Conservation (phyloP, 2,797 vertebrate genomes). For the Huso huso region DNA sequence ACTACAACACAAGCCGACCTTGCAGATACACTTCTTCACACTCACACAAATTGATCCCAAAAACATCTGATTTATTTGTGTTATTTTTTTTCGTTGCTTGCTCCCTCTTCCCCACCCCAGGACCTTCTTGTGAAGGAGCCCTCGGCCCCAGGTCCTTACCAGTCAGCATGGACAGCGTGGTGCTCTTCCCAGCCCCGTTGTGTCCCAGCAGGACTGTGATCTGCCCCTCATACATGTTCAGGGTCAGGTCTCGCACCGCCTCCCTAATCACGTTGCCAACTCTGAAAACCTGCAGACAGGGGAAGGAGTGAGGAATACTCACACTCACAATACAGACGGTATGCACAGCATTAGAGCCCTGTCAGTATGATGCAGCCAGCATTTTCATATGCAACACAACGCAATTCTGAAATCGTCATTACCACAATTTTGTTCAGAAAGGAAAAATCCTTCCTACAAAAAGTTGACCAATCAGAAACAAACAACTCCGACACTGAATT, state of each 20-base stretch:
- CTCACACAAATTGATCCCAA: too few species aligned
- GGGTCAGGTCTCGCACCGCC: slow-evolving; percentile 76
- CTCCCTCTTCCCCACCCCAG: too few species aligned
- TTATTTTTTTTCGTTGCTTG: too few species aligned
- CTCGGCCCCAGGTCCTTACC: slow-evolving; percentile 46
- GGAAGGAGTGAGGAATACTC: not conserved
- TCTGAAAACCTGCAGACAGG: slow-evolving; percentile 66
- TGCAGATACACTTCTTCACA: too few species aligned
- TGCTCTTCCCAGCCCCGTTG: slow-evolving; percentile 89
- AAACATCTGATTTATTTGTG: too few species aligned
- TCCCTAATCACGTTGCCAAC: slow-evolving; percentile 71
- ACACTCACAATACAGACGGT: not conserved
- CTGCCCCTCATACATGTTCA: slow-evolving; percentile 95
- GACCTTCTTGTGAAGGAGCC: too few species aligned
- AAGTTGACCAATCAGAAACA: too few species aligned
- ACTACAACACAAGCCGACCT: too few species aligned
- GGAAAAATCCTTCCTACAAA: too few species aligned
- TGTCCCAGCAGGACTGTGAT: slow-evolving; percentile 91
- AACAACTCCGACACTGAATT: too few species aligned
- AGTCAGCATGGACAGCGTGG: not conserved
- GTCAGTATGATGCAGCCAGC: not conserved
- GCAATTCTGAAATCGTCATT: too few species aligned
- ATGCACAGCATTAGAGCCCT: not conserved
- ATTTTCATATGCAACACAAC: not conserved
- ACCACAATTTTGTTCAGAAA: too few species aligned